phyloP scores from a whole-genome alignment of 1,140 invertebrate species.

The Latrodectus geometricus region DNA sequence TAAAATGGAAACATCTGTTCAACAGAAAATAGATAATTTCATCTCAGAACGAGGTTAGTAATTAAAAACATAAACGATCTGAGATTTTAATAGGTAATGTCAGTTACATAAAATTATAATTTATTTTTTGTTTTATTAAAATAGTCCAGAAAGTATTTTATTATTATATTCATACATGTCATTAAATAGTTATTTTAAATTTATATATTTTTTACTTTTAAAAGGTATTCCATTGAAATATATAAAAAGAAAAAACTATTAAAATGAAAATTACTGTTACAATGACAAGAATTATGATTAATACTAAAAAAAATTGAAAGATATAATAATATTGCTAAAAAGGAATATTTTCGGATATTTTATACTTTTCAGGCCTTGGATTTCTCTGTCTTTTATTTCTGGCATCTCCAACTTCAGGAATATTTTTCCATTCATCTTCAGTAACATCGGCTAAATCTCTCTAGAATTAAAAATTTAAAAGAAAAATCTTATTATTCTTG shows the following conservation, averaged over 20 bases:
- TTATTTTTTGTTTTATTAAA: too few relatives aligned
- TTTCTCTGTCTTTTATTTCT: slow-evolving; percentile 97
- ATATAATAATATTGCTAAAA: not conserved
- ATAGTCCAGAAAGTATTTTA: too few relatives aligned
- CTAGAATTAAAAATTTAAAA: slow-evolving; percentile 62
- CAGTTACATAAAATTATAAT: too few relatives aligned
- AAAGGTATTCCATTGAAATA: not conserved
- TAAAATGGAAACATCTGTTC: too few relatives aligned
- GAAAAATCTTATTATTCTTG: not conserved
- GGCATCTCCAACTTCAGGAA: slow-evolving; percentile 99
- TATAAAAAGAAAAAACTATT: not conserved
- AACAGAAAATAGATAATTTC: too few relatives aligned
- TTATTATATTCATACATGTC: too few relatives aligned
- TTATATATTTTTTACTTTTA: too few relatives aligned
- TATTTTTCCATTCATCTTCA: slow-evolving; percentile 95
- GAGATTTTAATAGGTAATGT: too few relatives aligned
- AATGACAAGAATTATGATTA: too few relatives aligned
- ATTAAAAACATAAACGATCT: too few relatives aligned
- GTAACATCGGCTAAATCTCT: slow-evolving; percentile 84
- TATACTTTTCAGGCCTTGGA: slow-evolving; percentile 88
- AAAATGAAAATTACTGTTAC: not conserved
- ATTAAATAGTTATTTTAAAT: too few relatives aligned
- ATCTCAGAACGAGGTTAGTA: too few relatives aligned
- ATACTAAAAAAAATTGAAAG: slow-evolving; percentile 1
- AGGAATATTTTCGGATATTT: slow-evolving; percentile 59